Evolutionary conservation across 1,140 invertebrate species (phyloP).

Genomic region (Hydropsyche tenuis): DNA sequence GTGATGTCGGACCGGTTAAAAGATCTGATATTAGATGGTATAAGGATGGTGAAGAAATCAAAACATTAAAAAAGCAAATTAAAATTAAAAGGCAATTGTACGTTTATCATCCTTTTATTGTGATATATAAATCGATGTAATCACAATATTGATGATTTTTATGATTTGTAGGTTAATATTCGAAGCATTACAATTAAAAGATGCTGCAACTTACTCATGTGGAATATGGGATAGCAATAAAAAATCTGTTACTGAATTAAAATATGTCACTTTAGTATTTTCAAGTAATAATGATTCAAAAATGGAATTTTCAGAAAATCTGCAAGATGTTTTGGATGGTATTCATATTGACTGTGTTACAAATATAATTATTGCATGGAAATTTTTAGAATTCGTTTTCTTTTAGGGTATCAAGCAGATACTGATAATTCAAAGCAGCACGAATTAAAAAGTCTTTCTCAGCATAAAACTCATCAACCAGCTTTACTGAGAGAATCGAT

Average conservation of each 20-base stretch:
- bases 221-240: slow-evolving; percentile 52
- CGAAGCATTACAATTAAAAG: slow-evolving; percentile 55
- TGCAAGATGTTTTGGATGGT: slow-evolving; percentile 5
- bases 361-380: not conserved
- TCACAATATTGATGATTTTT: not conserved
- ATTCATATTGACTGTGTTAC: not conserved
- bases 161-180: slow-evolving; percentile 56
- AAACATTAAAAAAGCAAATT: slow-evolving; percentile 36
- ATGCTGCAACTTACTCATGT: slow-evolving; percentile 59
- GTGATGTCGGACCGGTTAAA: slow-evolving; percentile 27
- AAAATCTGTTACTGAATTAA: slow-evolving; percentile 51
- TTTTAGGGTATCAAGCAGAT: too few relatives aligned
- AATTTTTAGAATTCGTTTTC: not conserved
- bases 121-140: not conserved
- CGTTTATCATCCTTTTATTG: not conserved
- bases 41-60: slow-evolving; percentile 37
- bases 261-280: slow-evolving; percentile 49
- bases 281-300: slow-evolving; percentile 52
- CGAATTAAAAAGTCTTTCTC: too few relatives aligned
- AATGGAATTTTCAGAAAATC: slow-evolving; percentile 36
- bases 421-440: too few relatives aligned
- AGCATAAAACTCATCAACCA: too few relatives aligned
- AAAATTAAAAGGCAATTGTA: slow-evolving; percentile 41
- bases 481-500: too few relatives aligned
- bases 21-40: slow-evolving; percentile 42